Evolutionary conservation across 2,888 invertebrate genomes (phyloP).

Genomic region (Agelastica alni): DNA sequence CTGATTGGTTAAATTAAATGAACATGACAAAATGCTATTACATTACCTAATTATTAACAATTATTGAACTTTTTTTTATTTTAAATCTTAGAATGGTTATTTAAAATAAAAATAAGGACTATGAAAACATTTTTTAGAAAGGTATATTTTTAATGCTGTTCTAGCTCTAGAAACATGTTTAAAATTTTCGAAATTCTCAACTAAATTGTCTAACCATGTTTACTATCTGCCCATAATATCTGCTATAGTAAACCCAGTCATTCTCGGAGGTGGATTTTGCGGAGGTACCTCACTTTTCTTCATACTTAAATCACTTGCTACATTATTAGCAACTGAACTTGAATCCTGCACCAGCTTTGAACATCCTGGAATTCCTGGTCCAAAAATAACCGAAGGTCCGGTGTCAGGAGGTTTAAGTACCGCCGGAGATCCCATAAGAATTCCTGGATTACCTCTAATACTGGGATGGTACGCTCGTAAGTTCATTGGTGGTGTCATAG

Average conservation of each 20-base stretch:
- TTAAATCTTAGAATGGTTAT: no score
- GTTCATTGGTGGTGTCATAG: conserved; percentile 49
- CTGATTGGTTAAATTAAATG: no score
- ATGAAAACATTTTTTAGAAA: no score
- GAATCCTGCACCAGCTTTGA: conserved; percentile 29
- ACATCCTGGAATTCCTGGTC: conserved; percentile 28
- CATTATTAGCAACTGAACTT: conserved; percentile 37
- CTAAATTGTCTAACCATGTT: background rate
- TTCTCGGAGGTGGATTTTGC: conserved; percentile 59
- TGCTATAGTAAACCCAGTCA: conserved; percentile 88
- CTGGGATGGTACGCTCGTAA: conserved; percentile 44
- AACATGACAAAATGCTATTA: no score
- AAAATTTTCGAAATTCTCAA: no score
- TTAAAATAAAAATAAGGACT: no score
- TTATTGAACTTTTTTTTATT: no score
- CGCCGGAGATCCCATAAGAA: conserved; percentile 42
- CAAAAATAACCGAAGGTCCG: conserved; percentile 28
- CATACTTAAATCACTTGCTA: conserved; percentile 55
- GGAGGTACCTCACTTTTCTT: conserved; percentile 55
- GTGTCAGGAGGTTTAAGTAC: conserved; percentile 54
- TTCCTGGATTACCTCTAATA: conserved; percentile 40
- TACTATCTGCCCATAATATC: conserved; percentile 84
- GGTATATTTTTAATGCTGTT: no score
- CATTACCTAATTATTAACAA: no score
- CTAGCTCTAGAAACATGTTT: no score